A percentile compares a stretch with the other conserved stretches of the same genome.
Conservation (phyloP, 2,888 invertebrate species). For the Latheticus oryzae region DNA sequence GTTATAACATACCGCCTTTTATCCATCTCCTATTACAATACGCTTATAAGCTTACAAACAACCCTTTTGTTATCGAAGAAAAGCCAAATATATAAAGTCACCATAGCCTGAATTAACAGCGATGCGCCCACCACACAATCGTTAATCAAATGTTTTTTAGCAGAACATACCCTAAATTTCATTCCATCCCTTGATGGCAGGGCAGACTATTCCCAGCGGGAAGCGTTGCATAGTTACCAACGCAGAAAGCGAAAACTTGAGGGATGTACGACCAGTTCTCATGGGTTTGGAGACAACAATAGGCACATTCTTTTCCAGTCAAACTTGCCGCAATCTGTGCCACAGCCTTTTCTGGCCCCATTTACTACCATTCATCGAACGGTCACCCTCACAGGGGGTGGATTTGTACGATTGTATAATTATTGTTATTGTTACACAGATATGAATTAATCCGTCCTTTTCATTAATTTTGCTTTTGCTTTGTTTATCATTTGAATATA, state of each 20-base stretch:
- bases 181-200: constrained; percentile 39
- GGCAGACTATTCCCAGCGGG: constrained; percentile 50
- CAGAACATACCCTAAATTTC: constrained; percentile 51
- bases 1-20: constrained; percentile 22
- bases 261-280: constrained; percentile 48
- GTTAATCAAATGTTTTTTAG: constrained; percentile 58
- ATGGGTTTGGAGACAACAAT: constrained; percentile 52
- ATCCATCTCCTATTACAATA: constrained; percentile 25
- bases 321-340: constrained; percentile 43
- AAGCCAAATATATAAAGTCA: constrained; percentile 33
- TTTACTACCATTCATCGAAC: constrained; percentile 54
- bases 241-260: constrained; percentile 36
- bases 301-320: constrained; percentile 51
- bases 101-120: constrained; percentile 33
- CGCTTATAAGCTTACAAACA: constrained; percentile 37
- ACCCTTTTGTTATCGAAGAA: constrained; percentile 32
- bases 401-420: constrained; percentile 11
- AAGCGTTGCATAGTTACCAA: constrained; percentile 36
- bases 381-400: constrained; percentile 40
- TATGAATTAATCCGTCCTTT: constrained; percentile 20
- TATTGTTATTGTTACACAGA: constrained; percentile 24
- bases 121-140: constrained; percentile 48
- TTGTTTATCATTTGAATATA: constrained; percentile 19
- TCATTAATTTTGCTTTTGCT: constrained; percentile 25
- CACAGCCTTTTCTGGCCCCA: constrained; percentile 51